Base-by-base conservation (phyloP, 2,888 invertebrate genomes). In the Dinocampus coccinellae region DNA sequence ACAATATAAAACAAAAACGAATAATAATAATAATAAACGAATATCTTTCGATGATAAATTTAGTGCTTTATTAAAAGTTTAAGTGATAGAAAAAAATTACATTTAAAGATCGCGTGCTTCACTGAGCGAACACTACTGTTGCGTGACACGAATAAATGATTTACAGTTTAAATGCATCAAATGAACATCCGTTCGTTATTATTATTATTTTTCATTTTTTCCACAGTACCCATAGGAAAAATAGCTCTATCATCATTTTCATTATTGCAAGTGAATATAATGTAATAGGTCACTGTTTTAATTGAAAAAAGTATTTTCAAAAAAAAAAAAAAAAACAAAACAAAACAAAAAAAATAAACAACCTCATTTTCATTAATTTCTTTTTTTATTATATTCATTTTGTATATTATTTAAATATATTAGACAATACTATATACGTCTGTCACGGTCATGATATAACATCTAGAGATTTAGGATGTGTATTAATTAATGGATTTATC, bases 331-430 rank as follows among this genome's bases (percentile, higher is more conserved):
- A 29, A 29, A 7, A 29, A 29, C 7, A 29, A 4, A 29, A 4
- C 7, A 29, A 4, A 4, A 29, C 29, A 29, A 4, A 7, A 4
- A 29, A 29, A 4, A 29, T 29, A 29, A 29, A 29, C 7, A 29
- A 29, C 3, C 7, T 29, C 73, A 69, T 67, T 69, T 73, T 76
- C 74, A 58, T 69, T n/a, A n/a, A n/a, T n/a, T 77, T 76, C 76
- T 70, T 77, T 72, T 75, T 84, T 85, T 84, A 85, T 84, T 86
- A 83, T 80, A 83, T 77, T 47, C 73, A 72, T 78, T 79, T 79
- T 77, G 34, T 42, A 63, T 78, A 78, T 80, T 81, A 82, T 76
- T 81, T 81, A 79, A 78, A 81, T 82, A 81, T 83, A 81, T 82
- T 82, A 82, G 80, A 80, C 79, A 81, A 80, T 77, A 81, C 78